These are phyloP conservation scores for Telenomus remus DNA, from an alignment of 1,140 invertebrate species.

Conservation along the genomic window DNA sequence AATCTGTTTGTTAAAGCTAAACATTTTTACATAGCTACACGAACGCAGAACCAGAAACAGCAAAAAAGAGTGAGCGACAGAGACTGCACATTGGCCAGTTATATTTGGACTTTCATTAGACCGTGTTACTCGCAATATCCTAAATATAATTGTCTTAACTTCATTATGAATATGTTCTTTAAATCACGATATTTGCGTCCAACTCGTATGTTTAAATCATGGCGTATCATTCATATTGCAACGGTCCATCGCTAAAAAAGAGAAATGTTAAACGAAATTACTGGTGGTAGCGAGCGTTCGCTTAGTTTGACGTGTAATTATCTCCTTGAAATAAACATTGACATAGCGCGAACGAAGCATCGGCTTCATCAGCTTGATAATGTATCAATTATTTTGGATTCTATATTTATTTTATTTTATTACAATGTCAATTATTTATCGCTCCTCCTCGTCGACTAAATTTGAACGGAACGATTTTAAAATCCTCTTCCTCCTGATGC, in stretches of 20 bases:
- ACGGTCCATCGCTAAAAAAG: constrained; percentile 43
- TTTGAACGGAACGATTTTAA: constrained; percentile 24
- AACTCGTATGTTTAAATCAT: constrained; percentile 43
- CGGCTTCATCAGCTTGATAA: constrained; percentile 21
- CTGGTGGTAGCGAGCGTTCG: constrained; percentile 34
- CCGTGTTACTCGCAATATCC: constrained; percentile 42
- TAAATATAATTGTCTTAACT: constrained; percentile 55
- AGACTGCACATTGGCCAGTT: constrained; percentile 12
- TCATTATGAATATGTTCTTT: constrained; percentile 33
- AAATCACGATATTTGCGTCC: constrained; percentile 37
- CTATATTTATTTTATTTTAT: constrained; percentile 58
- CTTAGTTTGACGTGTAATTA: constrained; percentile 50
- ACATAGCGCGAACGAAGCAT: constrained; percentile 19
- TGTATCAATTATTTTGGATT: constrained; percentile 40
- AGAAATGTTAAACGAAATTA: constrained; percentile 49
- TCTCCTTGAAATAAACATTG: constrained; percentile 50
- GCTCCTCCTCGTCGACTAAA: constrained; percentile 26
- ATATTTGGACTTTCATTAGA: constrained; percentile 39
- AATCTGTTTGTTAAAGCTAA: constrained; percentile 59
- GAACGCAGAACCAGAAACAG: constrained; percentile 20
- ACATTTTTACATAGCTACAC: constrained; percentile 34
- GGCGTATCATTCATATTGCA: constrained; percentile 48
- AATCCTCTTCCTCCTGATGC: constrained; percentile 3
- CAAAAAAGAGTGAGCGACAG: background rate
- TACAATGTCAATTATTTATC: constrained; percentile 47